A percentile compares a stretch with the other conserved stretches of the same genome.
Conservation (phyloP, 2,797 vertebrate genomes). For the Psittacula derbiana region DNA sequence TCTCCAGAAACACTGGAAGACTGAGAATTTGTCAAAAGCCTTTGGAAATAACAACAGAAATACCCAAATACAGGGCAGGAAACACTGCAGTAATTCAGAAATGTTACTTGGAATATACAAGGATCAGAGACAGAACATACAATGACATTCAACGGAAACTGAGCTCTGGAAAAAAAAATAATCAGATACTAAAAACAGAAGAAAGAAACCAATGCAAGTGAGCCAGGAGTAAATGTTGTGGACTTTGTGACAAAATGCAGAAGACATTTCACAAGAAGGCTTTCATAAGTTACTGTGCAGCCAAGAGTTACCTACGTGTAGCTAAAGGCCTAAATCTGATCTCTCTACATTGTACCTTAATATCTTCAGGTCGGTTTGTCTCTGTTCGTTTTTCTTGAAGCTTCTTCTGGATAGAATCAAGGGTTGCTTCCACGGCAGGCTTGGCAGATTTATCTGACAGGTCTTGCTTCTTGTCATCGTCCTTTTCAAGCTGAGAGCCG, state of each 20-base stretch:
- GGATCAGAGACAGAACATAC: neutral
- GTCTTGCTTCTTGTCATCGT: constrained; percentile 81
- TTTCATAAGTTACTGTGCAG: neutral
- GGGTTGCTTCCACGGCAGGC: constrained; percentile 87
- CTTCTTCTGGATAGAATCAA: constrained; percentile 88
- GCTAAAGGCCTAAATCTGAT: neutral
- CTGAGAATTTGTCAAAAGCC: neutral
- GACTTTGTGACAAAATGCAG: neutral
- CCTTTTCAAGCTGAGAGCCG: constrained; percentile 94
- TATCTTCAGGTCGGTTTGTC: constrained; percentile 88
- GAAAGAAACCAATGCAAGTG: neutral
- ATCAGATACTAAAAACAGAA: neutral
- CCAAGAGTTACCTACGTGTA: neutral
- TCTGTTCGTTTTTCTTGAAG: constrained; percentile 92
- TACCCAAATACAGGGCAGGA: neutral
- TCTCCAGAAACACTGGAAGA: neutral
- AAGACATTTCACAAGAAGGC: neutral
- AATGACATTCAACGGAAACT: neutral
- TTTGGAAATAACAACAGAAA: neutral
- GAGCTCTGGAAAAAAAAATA: neutral
- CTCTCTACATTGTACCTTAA: constrained; percentile 83
- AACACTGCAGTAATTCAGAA: neutral
- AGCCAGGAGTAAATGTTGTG: neutral
- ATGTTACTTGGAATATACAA: neutral
- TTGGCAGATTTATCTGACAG: constrained; percentile 83